phyloP scores from a whole-genome alignment of 2,888 invertebrate genomes.

The Cephus pygmeus region DNA sequence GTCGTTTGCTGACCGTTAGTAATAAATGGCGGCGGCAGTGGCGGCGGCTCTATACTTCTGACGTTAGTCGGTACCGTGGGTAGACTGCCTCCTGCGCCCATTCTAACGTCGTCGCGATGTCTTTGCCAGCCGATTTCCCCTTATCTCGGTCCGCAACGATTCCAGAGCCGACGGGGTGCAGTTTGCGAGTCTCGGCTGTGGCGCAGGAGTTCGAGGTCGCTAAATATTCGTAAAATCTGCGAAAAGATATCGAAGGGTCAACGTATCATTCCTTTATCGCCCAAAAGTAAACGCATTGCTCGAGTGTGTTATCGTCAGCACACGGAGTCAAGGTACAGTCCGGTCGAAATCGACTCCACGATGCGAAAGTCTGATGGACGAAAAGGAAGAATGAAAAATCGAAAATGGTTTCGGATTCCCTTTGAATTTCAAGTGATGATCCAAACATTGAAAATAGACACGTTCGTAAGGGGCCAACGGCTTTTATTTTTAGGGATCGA shows the following conservation, averaged over 20 bases:
- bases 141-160: neutral
- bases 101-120: slow-evolving; percentile 28
- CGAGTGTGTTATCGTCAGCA: neutral
- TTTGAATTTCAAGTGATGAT: slow-evolving; percentile 5
- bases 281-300: neutral
- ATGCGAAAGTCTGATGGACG: neutral
- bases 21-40: slow-evolving; percentile 43
- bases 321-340: neutral
- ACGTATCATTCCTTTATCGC: neutral
- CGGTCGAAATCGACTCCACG: neutral
- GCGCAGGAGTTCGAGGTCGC: neutral
- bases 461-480: slow-evolving; percentile 4
- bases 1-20: slow-evolving; percentile 28
- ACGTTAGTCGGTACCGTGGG: slow-evolving; percentile 29
- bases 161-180: neutral
- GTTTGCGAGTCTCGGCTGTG: neutral
- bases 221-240: neutral
- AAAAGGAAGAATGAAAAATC: neutral
- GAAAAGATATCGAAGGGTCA: neutral
- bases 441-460: slow-evolving; percentile 6
- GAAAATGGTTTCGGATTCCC: neutral
- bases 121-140: slow-evolving; percentile 19
- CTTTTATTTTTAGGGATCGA: slow-evolving; percentile 30
- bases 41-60: slow-evolving; percentile 37
- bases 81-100: slow-evolving; percentile 51